phyloP scores from a whole-genome alignment of 2,888 invertebrate species.

The Philopedon plagiatum region DNA sequence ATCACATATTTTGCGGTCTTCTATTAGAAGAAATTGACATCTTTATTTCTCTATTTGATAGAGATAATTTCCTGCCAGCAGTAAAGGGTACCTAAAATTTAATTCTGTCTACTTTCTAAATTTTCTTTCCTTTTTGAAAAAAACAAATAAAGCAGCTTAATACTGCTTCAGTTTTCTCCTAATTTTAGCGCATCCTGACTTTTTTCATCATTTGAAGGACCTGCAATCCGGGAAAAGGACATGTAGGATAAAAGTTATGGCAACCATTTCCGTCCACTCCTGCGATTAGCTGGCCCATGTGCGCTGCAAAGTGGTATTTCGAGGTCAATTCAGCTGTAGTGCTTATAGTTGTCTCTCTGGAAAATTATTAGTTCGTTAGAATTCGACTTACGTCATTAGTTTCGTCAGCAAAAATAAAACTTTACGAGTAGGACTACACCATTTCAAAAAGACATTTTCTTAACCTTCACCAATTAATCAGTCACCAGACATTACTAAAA shows the following conservation, averaged over 20 bases:
- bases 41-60: background rate
- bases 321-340: constrained; percentile 76
- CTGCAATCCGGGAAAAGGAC: constrained; percentile 75
- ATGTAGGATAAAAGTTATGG: constrained; percentile 77
- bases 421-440: background rate
- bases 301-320: constrained; percentile 77
- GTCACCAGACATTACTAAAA: background rate
- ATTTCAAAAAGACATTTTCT: background rate
- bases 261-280: constrained; percentile 78
- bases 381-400: constrained; percentile 19
- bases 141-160: background rate
- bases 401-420: constrained; percentile 7
- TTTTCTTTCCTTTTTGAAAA: no score
- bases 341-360: constrained; percentile 76
- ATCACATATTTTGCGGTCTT: background rate
- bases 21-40: background rate
- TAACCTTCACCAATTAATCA: constrained; percentile 5
- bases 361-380: constrained; percentile 47
- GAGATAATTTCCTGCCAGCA: background rate
- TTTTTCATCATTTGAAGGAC: constrained; percentile 77
- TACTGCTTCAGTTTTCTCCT: background rate
- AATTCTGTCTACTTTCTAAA: no score
- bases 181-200: constrained; percentile 67
- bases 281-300: constrained; percentile 78
- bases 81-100: constrained; percentile 1